These are phyloP conservation scores for Margarornis squamiger DNA, from an alignment of 2,797 vertebrate genomes.

Conservation along the genomic window DNA sequence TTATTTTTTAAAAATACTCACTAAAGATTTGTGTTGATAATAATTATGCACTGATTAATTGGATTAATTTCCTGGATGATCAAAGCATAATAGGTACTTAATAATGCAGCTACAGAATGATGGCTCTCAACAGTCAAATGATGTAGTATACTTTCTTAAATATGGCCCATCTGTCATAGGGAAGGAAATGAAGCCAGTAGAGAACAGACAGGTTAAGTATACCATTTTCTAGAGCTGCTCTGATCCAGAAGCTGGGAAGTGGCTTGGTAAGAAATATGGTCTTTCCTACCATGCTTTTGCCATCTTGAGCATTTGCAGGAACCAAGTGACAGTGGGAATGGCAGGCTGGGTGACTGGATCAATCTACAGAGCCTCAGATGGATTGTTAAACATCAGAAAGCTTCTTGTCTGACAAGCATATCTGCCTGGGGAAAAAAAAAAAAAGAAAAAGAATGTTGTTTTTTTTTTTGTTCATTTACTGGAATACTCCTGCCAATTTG, in stretches of 20 bases:
- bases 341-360: not conserved
- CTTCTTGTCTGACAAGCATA: not conserved
- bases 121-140: not conserved
- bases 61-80: constrained; percentile 39
- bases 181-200: not conserved
- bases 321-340: not conserved
- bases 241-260: not conserved
- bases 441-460: too few species aligned
- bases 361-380: not conserved
- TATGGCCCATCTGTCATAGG: not conserved
- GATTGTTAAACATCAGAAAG: not conserved
- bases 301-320: not conserved
- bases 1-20: not conserved
- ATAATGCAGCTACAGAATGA: not conserved
- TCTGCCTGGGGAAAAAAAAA: not conserved
- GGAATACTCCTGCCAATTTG: not conserved
- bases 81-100: constrained; percentile 26
- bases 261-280: not conserved
- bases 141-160: not conserved
- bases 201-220: not conserved
- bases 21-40: not conserved
- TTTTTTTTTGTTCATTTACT: not conserved
- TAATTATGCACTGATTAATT: constrained; percentile 26
- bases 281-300: not conserved
- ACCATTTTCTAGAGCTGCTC: not conserved